Percentiles rank a stretch among this genome's conserved stretches.
Evolutionary conservation across 2,113 vertebrate genomes (phyloP).

Genomic region (Gopherus evgoodei): DNA sequence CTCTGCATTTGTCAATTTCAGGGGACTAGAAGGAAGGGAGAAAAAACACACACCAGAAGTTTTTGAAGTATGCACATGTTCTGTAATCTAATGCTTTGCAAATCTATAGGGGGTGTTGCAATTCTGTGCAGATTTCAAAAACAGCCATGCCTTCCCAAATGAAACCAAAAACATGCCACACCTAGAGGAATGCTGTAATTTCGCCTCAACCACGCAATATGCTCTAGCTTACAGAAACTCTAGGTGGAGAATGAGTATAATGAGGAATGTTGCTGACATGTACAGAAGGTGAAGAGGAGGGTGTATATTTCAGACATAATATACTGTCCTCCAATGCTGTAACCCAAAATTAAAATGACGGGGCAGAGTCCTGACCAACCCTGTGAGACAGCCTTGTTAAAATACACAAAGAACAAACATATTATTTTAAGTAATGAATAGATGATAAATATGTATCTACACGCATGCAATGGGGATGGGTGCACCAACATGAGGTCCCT

Average conservation of each 20-base stretch:
- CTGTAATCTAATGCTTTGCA: neutral
- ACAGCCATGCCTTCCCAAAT: neutral
- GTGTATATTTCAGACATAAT: neutral
- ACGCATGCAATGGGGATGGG: neutral
- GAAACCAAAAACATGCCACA: slow-evolving; percentile 44
- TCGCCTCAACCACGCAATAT: slow-evolving; percentile 29
- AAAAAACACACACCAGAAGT: neutral
- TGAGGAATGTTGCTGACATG: slow-evolving; percentile 63
- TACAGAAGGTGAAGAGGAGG: neutral
- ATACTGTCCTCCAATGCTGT: neutral
- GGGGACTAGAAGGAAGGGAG: neutral
- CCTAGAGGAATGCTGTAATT: slow-evolving; percentile 57
- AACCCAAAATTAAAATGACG: neutral
- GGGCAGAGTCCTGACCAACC: neutral
- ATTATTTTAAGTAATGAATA: slow-evolving; percentile 10
- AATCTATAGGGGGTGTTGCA: slow-evolving; percentile 33
- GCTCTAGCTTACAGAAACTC: slow-evolving; percentile 41
- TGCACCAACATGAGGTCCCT: neutral
- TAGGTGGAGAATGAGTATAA: slow-evolving; percentile 4
- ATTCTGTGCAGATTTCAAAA: slow-evolving; percentile 14
- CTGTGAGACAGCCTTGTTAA: slow-evolving; percentile 8
- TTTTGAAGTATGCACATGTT: neutral
- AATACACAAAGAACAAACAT: slow-evolving; percentile 11
- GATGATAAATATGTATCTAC: neutral
- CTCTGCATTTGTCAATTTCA: neutral